phyloP scores from a whole-genome alignment of 1,140 invertebrate species.

The Drosophila kohkoa region DNA sequence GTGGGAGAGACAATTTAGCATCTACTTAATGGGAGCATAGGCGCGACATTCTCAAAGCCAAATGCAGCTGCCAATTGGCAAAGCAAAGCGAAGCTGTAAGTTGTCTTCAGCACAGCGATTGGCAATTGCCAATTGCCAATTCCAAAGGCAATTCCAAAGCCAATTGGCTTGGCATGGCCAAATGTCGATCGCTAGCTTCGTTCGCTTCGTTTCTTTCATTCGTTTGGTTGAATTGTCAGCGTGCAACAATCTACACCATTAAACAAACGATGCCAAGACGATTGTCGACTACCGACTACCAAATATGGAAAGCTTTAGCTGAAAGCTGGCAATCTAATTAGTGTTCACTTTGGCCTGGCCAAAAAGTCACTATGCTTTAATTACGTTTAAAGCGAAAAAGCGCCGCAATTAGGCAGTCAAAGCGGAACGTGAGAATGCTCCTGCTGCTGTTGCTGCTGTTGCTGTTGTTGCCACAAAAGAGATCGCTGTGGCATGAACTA shows the following conservation, averaged over 20 bases:
- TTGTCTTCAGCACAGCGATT: background rate
- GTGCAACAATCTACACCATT: slow-evolving; percentile 81
- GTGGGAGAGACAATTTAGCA: slow-evolving; percentile 33
- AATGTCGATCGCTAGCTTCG: slow-evolving; percentile 11
- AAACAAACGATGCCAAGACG: slow-evolving; percentile 72
- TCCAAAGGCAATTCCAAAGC: slow-evolving; percentile 34
- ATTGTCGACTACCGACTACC: background rate
- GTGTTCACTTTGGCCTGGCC: slow-evolving; percentile 59
- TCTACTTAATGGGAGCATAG: slow-evolving; percentile 33
- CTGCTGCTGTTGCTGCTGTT: slow-evolving; percentile 37
- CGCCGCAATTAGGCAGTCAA: slow-evolving; percentile 62
- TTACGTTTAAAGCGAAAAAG: slow-evolving; percentile 48
- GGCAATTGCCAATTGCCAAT: slow-evolving; percentile 36
- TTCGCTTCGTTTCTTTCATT: background rate
- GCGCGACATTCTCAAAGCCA: slow-evolving; percentile 51
- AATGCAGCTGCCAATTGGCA: slow-evolving; percentile 44
- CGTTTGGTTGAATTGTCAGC: slow-evolving; percentile 69
- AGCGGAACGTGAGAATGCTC: slow-evolving; percentile 71
- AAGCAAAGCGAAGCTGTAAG: background rate
- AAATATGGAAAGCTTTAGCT: slow-evolving; percentile 55
- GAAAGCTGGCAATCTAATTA: slow-evolving; percentile 79
- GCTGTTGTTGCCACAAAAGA: slow-evolving; percentile 24
- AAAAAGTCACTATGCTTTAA: slow-evolving; percentile 65
- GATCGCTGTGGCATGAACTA: slow-evolving; percentile 21
- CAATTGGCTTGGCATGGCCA: slow-evolving; percentile 40